Percentiles rank a stretch among this genome's conserved stretches.
Conservation (phyloP, 2,888 invertebrate genomes). For the Maniola hyperantus region DNA sequence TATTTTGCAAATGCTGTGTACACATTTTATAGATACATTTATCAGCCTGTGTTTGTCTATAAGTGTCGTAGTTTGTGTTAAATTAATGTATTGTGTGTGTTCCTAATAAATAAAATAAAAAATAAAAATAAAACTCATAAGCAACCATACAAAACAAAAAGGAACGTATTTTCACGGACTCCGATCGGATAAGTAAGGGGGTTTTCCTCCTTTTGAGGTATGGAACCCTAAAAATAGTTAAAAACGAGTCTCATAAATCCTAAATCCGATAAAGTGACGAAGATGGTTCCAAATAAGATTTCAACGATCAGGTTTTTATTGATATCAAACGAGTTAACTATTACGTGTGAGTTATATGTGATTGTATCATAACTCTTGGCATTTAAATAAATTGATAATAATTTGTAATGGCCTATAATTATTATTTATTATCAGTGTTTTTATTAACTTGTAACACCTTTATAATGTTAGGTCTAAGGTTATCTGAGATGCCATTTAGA, state of each 20-base stretch:
- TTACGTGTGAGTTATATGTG: constrained; percentile 13
- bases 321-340: constrained; percentile 16
- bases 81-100: too few species aligned
- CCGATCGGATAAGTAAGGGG: too few species aligned
- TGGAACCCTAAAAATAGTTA: too few species aligned
- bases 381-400: constrained; percentile 19
- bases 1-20: too few species aligned
- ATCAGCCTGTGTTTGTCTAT: too few species aligned
- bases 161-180: too few species aligned
- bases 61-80: too few species aligned
- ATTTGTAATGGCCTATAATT: constrained; percentile 10
- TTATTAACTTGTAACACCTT: constrained; percentile 19
- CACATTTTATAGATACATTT: too few species aligned
- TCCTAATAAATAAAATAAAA: too few species aligned
- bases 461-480: constrained; percentile 7
- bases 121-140: too few species aligned
- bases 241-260: neutral
- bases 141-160: too few species aligned
- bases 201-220: too few species aligned
- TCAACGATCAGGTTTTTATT: constrained; percentile 23
- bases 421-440: constrained; percentile 17
- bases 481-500: neutral
- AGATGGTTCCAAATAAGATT: constrained; percentile 7
- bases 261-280: neutral
- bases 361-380: constrained; percentile 16